Evolutionary conservation across 2,113 vertebrate genomes (phyloP).

Genomic region (Pristiophorus japonicus): DNA sequence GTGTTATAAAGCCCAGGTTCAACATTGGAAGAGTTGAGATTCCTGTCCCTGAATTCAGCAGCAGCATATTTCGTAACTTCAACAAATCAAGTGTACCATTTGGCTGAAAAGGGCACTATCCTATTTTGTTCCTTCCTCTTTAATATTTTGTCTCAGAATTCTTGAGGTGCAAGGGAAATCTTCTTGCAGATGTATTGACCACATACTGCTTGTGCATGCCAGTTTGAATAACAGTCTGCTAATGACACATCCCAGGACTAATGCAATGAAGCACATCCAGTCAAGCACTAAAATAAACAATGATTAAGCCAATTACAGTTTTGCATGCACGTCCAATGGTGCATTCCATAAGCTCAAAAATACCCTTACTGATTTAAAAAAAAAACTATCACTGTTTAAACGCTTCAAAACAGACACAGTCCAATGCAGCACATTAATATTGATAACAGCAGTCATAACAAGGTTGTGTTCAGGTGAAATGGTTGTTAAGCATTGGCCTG

Average conservation of each 20-base stretch:
- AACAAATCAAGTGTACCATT: not conserved
- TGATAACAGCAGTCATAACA: not conserved
- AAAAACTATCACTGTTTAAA: not conserved
- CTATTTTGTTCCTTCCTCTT: not conserved
- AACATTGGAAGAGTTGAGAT: not conserved
- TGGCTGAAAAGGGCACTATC: not conserved
- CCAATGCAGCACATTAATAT: not conserved
- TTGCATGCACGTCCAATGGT: not conserved
- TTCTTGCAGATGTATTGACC: not conserved
- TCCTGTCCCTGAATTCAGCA: not conserved
- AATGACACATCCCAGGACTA: not conserved
- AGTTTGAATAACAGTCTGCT: not conserved
- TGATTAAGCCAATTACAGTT: not conserved
- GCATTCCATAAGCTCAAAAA: not conserved
- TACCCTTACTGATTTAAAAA: not conserved
- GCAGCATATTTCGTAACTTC: not conserved
- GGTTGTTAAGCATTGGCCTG: not conserved
- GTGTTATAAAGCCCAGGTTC: too few species aligned
- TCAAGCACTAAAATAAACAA: conserved; percentile 21
- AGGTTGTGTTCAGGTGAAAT: not conserved
- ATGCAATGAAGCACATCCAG: not conserved
- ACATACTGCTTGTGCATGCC: not conserved
- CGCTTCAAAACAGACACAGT: not conserved
- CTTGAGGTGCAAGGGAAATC: not conserved
- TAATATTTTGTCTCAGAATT: not conserved